Conservation (phyloP, 2,113 vertebrate genomes). For the Dolichallabes microphthalmus region DNA sequence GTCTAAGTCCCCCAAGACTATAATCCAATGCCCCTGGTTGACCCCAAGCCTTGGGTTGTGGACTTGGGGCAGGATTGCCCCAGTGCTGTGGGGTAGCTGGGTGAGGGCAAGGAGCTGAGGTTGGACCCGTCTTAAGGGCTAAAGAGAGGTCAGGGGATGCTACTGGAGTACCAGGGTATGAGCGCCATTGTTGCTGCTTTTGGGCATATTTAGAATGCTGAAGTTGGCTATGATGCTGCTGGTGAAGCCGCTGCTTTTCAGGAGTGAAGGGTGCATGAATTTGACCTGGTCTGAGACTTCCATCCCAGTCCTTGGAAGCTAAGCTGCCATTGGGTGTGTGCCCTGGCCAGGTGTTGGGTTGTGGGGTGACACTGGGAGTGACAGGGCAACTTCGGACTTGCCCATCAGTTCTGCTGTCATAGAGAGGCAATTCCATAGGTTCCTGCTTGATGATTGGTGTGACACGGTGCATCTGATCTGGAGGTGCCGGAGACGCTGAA, state of each 20-base stretch:
- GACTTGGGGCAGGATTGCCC: conserved; percentile 67
- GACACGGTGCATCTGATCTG: conserved; percentile 56
- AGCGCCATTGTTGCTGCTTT: conserved; percentile 69
- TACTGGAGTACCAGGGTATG: conserved; percentile 61
- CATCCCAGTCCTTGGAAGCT: conserved; percentile 65
- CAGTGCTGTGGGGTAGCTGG: conserved; percentile 63
- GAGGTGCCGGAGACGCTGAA: conserved; percentile 55
- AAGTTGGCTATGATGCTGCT: conserved; percentile 65
- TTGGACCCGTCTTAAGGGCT: conserved; percentile 58
- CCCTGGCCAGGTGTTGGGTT: conserved; percentile 72
- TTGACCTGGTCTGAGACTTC: conserved; percentile 59
- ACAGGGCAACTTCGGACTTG: conserved; percentile 53
- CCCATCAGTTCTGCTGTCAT: conserved; percentile 66
- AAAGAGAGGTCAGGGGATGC: conserved; percentile 62
- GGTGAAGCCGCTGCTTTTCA: conserved; percentile 71
- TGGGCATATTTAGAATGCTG: conserved; percentile 52
- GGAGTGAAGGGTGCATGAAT: conserved; percentile 66
- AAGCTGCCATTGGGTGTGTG: conserved; percentile 74
- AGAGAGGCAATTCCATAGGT: conserved; percentile 76
- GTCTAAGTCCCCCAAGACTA: conserved; percentile 68
- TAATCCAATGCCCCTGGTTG: conserved; percentile 63
- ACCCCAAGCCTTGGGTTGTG: conserved; percentile 73
- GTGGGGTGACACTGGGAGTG: conserved; percentile 60
- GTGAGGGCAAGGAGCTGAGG: conserved; percentile 66
- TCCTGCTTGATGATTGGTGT: conserved; percentile 89